Base-by-base conservation (phyloP, 2,113 vertebrate genomes). In the Sisor rabdophorus region DNA sequence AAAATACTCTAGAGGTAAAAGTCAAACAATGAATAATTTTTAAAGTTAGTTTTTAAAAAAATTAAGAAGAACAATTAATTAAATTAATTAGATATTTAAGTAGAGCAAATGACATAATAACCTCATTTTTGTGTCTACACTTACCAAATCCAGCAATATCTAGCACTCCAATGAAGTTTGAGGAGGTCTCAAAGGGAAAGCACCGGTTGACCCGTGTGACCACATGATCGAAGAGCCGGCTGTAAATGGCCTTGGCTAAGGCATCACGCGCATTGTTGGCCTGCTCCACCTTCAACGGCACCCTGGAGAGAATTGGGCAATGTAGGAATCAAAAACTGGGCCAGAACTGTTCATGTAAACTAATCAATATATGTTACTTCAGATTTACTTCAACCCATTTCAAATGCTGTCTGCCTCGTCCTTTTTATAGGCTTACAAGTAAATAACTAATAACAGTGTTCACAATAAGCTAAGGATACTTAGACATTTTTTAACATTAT, bases 111-210 rank as follows among this genome's bases (percentile, higher is more conserved):
- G 32, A 44, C 26, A 13, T 2, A 76, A n/a, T n/a, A 52, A 24
- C 7, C 12, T 11, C 36, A 11, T 11, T 11, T 30, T 15, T 28
- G 30, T 32, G 55, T 20, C 32, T 20, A 47, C 9, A 80, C 93
- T 94, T 90, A 99, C 97, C 97, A 87, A 99, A 99, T 1, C 97
- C 97, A 85, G 97, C 97, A 77, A 99, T 99, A 88, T 99, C 97
- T 85, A 99, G 85, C 80, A 99, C 97, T 2, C 97, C 97, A 71
- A 99, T 99, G 87, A 98, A 99, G 90, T 89, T 95, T 60, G 92
- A 92, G 10, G 97, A 98, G 0, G 90, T 91, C 86, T 96, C 87
- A 83, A 99, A 99, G 59, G 97, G 97, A 83, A 99, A 99, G 84
- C 97, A 99, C 75, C 95, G 93, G 86, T 99, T 99, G 50, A 98